These are phyloP conservation scores for Drosophila barbarae DNA, from an alignment of 2,888 invertebrate species.

Conservation along the genomic window DNA sequence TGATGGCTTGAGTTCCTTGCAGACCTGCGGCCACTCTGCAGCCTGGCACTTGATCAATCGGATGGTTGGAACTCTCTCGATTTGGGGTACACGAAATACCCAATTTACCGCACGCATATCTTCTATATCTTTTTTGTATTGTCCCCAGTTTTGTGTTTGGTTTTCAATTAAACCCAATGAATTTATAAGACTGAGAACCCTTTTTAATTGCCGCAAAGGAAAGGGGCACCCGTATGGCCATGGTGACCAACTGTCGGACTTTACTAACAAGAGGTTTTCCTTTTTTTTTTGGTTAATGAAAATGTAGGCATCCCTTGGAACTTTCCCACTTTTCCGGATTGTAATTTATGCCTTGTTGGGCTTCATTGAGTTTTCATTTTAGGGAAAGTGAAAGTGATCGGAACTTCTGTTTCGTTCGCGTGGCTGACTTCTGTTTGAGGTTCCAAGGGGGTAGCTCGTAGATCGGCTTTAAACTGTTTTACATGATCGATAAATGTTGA, in stretches of 20 bases:
- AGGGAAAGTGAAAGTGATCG: conserved; percentile 49
- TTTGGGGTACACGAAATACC: conserved; percentile 14
- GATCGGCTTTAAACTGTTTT: conserved; percentile 14
- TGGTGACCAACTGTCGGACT: conserved; percentile 39
- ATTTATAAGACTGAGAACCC: conserved; percentile 46
- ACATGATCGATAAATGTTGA: conserved; percentile 20
- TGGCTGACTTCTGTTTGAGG: conserved; percentile 32
- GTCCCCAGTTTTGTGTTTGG: conserved; percentile 36
- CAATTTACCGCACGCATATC: conserved; percentile 64
- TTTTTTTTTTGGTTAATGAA: conserved; percentile 48
- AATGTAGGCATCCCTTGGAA: conserved; percentile 47
- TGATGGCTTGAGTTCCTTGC: conserved; percentile 38
- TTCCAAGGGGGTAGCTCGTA: conserved; percentile 11
- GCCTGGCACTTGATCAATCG: conserved; percentile 58
- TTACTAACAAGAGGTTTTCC: conserved; percentile 25
- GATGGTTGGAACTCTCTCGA: conserved; percentile 20
- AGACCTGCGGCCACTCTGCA: conserved; percentile 23
- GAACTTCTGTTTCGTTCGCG: conserved; percentile 51
- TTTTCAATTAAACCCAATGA: conserved; percentile 65
- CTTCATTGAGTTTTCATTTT: conserved; percentile 51
- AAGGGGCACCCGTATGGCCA: conserved; percentile 52
- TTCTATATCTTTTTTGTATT: conserved; percentile 38
- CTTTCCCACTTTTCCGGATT: conserved; percentile 1
- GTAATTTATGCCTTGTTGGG: conserved; percentile 64
- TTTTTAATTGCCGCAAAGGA: conserved; percentile 54